A percentile compares a stretch with the other conserved stretches of the same genome.
Evolutionary conservation across 1,140 invertebrate species (phyloP).

Genomic region (Heliconius congener): DNA sequence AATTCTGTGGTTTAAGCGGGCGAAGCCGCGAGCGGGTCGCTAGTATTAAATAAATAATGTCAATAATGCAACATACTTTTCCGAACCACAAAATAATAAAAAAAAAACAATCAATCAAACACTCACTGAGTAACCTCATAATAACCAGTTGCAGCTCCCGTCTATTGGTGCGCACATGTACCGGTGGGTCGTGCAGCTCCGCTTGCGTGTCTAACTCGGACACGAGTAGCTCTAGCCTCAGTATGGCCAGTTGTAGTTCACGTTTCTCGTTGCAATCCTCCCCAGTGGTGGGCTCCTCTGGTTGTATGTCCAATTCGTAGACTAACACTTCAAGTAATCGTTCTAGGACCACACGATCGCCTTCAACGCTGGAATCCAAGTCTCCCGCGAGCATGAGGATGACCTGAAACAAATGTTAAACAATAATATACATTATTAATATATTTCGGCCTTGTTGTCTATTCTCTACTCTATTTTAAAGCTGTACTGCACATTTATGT

Average conservation of each 20-base stretch:
- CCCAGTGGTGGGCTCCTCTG: constrained; percentile 47
- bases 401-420: constrained; percentile 81
- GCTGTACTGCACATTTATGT: too few relatives aligned
- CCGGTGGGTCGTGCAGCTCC: constrained; percentile 55
- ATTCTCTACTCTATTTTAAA: too few relatives aligned
- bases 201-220: constrained; percentile 87
- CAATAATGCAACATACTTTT: too few relatives aligned
- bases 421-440: neutral
- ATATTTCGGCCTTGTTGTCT: too few relatives aligned
- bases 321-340: constrained; percentile 88
- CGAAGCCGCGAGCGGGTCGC: too few relatives aligned
- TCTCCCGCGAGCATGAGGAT: constrained; percentile 95
- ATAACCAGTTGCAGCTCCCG: constrained; percentile 68
- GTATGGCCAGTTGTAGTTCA: constrained; percentile 90
- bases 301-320: constrained; percentile 89
- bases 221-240: constrained; percentile 89
- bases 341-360: constrained; percentile 89
- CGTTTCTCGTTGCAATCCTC: constrained; percentile 56
- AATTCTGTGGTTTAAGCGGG: too few relatives aligned
- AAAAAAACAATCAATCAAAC: constrained; percentile 11
- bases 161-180: constrained; percentile 62
- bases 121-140: constrained; percentile 73
- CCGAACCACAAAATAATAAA: neutral
- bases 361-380: constrained; percentile 91
- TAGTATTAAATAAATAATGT: too few relatives aligned